Evolutionary conservation across 2,113 vertebrate genomes (phyloP).

Genomic region (Chaenocephalus aceratus): DNA sequence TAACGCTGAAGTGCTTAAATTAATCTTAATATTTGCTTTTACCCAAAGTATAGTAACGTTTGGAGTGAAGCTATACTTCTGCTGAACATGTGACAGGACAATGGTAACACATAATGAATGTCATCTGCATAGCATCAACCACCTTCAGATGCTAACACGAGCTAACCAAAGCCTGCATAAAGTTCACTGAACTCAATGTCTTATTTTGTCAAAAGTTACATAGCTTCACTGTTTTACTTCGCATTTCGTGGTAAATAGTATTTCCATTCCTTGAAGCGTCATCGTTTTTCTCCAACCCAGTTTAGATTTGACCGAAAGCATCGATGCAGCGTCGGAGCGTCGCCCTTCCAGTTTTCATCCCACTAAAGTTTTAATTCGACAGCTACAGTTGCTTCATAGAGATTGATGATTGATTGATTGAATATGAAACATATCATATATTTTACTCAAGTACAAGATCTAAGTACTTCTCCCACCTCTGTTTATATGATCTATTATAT

Average conservation of each 20-base stretch:
- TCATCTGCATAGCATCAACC: no score
- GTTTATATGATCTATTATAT: no score
- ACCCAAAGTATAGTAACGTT: neutral
- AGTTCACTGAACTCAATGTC: neutral
- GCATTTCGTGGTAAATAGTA: neutral
- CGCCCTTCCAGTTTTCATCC: no score
- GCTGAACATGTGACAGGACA: neutral
- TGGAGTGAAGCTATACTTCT: neutral
- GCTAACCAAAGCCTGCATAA: neutral
- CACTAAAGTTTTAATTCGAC: no score
- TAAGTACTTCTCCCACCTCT: no score
- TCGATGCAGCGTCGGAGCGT: no score
- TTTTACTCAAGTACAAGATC: no score
- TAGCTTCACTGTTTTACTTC: neutral
- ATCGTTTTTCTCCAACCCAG: neutral
- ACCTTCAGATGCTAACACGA: neutral
- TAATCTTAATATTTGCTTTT: constrained; percentile 19
- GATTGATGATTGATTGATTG: no score
- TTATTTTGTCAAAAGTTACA: no score
- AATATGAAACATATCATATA: no score
- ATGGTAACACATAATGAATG: neutral
- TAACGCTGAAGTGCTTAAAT: constrained; percentile 21
- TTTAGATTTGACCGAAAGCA: no score
- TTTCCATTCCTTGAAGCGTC: neutral
- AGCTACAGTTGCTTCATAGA: no score